Base-by-base conservation (phyloP, 2,113 vertebrate genomes). In the Phylloscopus trochiloides region DNA sequence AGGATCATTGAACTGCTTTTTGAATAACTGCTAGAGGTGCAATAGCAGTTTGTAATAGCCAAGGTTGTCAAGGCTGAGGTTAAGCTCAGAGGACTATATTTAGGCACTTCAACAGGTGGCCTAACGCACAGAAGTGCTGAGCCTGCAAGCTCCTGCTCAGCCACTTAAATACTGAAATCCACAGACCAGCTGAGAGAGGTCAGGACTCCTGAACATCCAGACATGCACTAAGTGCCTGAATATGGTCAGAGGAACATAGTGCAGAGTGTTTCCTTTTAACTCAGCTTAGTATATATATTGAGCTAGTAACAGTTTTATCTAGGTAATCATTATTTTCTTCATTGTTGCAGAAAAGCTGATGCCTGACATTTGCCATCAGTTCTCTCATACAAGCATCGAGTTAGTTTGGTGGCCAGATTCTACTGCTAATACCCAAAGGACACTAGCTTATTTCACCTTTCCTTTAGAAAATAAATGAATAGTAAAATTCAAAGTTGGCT, bases 81-180 rank as follows among this genome's bases (percentile, higher is more conserved):
- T 94, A 96, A 95, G 74, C 85, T 92, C 6, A 1, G 40, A 67
- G 55, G 42, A 36, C 94, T 96, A 96, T 96, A 96, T 96, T 96
- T 97, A 96, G 95, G 32, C 36, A 67, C 78, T 88, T 86, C 87
- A 91, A 36, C 94, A 96, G 94, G 96, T 96, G 94, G 95, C 59
- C 71, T 76, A 90, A 90, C 58, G 67, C 58, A 91, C 57, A 51
- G 32, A 96, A 96, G 80, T 94, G 85, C 81, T 96, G 90, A 97
- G 82, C 93, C 74, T 86, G 90, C 94, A 90, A 93, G 85, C 87
- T 95, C 58, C 90, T 82, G 38, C 75, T 96, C 87, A 95, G 81
- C 93, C 58, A 88, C 94, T 94, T 95, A 96, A 92, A 94, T 31
- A 71, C 78, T 63, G 84, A 97, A 96, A 96, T 96, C 93, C 88